phyloP scores from a whole-genome alignment of 2,797 vertebrate species.

The Coendou prehensilis region DNA sequence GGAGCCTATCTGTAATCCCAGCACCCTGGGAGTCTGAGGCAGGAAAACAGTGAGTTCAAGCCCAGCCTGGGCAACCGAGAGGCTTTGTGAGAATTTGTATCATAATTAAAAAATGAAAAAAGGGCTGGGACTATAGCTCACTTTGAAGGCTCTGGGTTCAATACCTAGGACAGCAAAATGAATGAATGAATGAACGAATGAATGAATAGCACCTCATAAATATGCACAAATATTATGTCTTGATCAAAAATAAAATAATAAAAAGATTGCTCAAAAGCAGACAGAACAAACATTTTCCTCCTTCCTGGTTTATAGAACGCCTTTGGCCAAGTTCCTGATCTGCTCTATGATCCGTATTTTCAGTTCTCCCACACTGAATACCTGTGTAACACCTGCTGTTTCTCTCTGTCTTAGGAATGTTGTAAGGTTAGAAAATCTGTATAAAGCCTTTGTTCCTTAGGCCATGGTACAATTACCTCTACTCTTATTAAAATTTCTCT shows the following conservation, averaged over 20 bases:
- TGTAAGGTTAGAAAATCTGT: neutral
- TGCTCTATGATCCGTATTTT: neutral
- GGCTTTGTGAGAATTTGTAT: neutral
- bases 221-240: neutral
- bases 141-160: neutral
- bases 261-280: neutral
- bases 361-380: neutral
- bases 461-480: neutral
- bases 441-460: constrained; percentile 57
- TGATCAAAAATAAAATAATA: neutral
- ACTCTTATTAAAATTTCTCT: constrained; percentile 37
- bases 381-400: neutral
- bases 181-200: neutral
- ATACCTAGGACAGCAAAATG: neutral
- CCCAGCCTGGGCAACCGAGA: neutral
- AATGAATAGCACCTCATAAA: neutral
- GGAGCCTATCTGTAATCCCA: neutral
- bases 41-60: neutral
- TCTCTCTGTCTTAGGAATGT: neutral
- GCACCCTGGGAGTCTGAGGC: neutral
- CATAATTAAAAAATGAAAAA: neutral
- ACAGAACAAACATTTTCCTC: neutral
- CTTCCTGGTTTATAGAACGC: neutral
- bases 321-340: neutral
- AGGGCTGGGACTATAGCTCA: neutral